phyloP scores from a whole-genome alignment of 1,140 invertebrate genomes.

The Drosophila tsacasi region DNA sequence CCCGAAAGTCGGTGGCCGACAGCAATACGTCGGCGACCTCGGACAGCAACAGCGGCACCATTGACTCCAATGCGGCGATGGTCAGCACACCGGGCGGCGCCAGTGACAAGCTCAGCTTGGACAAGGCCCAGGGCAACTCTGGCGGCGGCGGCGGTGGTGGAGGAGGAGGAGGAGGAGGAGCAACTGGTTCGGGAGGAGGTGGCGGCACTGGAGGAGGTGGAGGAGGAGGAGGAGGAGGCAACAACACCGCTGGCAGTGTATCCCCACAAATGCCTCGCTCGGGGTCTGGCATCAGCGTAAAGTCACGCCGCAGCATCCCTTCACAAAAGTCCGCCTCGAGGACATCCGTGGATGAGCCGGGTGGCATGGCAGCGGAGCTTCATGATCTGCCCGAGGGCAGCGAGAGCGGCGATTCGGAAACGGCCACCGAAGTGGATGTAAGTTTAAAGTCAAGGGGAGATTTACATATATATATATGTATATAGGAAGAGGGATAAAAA shows the following conservation, averaged over 20 bases:
- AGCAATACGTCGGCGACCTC: slow-evolving; percentile 87
- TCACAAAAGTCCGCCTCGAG: slow-evolving; percentile 83
- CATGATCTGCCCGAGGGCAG: slow-evolving; percentile 88
- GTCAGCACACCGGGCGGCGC: slow-evolving; percentile 51
- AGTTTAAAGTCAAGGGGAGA: slow-evolving; percentile 31
- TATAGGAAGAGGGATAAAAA: neutral
- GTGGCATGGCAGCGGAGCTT: slow-evolving; percentile 84
- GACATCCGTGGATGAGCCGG: slow-evolving; percentile 88
- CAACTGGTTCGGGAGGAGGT: slow-evolving; percentile 8
- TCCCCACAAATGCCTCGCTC: slow-evolving; percentile 85
- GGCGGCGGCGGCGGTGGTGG: slow-evolving; percentile 6
- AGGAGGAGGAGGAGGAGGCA: slow-evolving; percentile 1
- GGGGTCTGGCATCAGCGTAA: slow-evolving; percentile 83
- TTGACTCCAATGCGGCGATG: slow-evolving; percentile 72
- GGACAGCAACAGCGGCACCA: slow-evolving; percentile 83
- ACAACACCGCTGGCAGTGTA: slow-evolving; percentile 51
- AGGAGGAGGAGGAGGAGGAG: neutral
- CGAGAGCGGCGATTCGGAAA: slow-evolving; percentile 89
- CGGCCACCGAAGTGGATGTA: slow-evolving; percentile 91
- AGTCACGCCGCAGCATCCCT: slow-evolving; percentile 83
- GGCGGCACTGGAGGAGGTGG: slow-evolving; percentile 7
- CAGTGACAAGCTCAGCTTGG: slow-evolving; percentile 53
- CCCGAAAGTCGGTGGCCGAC: slow-evolving; percentile 86
- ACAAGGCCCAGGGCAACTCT: slow-evolving; percentile 42
- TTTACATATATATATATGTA: neutral